Conservation (phyloP, 1,140 invertebrate genomes). For the Saccostrea cuccullata region DNA sequence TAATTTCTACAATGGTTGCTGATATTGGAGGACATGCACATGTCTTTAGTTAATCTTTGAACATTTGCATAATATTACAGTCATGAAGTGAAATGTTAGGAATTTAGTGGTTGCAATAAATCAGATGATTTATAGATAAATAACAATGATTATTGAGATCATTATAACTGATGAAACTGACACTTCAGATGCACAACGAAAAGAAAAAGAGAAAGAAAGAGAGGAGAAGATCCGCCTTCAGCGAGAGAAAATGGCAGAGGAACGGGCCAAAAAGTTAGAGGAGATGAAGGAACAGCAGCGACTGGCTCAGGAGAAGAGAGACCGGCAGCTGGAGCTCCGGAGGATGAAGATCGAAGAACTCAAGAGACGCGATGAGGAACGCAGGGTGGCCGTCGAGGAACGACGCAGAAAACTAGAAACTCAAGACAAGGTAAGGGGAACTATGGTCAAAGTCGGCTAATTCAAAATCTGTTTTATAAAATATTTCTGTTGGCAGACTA, state of each 20-base stretch:
- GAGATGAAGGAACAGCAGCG: slow-evolving; percentile 74
- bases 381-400: slow-evolving; percentile 71
- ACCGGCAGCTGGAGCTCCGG: slow-evolving; percentile 71
- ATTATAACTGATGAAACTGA: slow-evolving; percentile 35
- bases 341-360: slow-evolving; percentile 75
- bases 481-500: background rate
- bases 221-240: slow-evolving; percentile 70
- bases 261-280: slow-evolving; percentile 71
- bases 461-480: background rate
- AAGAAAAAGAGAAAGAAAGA: slow-evolving; percentile 71
- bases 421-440: slow-evolving; percentile 64
- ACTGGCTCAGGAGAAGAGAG: slow-evolving; percentile 72
- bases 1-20: background rate
- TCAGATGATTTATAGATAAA: background rate
- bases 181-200: slow-evolving; percentile 47
- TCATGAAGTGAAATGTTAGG: background rate
- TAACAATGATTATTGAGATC: slow-evolving; percentile 40
- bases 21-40: background rate
- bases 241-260: slow-evolving; percentile 69
- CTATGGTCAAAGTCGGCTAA: background rate
- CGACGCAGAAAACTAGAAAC: slow-evolving; percentile 68
- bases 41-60: background rate
- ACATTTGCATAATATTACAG: background rate
- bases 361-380: slow-evolving; percentile 69
- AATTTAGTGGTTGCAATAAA: background rate